A percentile compares a stretch with the other conserved stretches of the same genome.
Evolutionary conservation across 2,113 vertebrate genomes (phyloP).

Genomic region (Martes martes): DNA sequence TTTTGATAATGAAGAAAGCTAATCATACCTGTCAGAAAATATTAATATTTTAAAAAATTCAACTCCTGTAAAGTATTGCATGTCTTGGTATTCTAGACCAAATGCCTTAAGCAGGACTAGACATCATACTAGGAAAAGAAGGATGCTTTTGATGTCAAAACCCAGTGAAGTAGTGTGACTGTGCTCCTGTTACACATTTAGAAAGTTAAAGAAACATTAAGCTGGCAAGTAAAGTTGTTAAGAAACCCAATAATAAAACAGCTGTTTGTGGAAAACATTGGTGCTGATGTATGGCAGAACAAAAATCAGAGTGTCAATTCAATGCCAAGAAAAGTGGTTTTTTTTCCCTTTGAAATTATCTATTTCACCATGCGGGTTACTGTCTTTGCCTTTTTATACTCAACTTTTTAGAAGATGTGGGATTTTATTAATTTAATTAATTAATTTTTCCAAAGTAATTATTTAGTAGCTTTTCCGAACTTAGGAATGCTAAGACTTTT

Average conservation of each 20-base stretch:
- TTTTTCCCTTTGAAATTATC: not conserved
- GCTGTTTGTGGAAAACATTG: not conserved
- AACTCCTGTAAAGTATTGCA: not conserved
- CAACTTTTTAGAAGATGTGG: not conserved
- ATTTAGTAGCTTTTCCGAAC: not conserved
- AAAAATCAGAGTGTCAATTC: not conserved
- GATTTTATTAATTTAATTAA: not conserved
- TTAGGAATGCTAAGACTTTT: not conserved
- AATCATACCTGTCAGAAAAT: not conserved
- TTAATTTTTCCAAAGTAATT: conserved; percentile 3
- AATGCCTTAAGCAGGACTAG: not conserved
- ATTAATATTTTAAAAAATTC: not conserved
- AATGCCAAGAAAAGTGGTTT: not conserved
- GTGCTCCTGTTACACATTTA: not conserved
- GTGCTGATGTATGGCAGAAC: not conserved
- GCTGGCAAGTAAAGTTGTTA: not conserved
- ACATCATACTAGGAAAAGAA: not conserved
- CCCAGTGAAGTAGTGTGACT: not conserved
- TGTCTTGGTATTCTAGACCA: not conserved
- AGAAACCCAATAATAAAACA: not conserved
- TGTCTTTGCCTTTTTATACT: not conserved
- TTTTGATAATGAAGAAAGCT: not conserved
- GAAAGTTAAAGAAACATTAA: not conserved
- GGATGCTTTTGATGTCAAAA: not conserved
- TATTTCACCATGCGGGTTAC: accelerated